Percentiles rank a stretch among this genome's conserved stretches.
Evolutionary conservation across 2,113 vertebrate genomes (phyloP).

Genomic region (Lipophrys pholis): DNA sequence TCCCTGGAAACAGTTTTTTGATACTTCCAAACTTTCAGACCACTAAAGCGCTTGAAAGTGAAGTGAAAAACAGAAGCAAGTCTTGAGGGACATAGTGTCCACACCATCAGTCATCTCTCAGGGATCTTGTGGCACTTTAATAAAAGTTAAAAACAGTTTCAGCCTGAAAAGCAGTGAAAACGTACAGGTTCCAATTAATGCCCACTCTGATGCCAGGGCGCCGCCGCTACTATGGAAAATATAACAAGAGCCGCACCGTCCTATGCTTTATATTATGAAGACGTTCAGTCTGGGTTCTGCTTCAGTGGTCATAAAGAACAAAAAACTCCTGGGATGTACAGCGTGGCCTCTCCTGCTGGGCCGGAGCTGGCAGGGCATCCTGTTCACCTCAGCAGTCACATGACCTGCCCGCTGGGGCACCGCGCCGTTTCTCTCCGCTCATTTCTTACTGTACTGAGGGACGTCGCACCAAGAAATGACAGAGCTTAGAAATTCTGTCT

Average conservation of each 20-base stretch:
- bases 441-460: background rate
- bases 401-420: background rate
- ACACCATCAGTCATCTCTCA: conserved; percentile 33
- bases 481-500: too few species aligned
- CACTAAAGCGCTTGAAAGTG: too few species aligned
- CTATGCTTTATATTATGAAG: conserved; percentile 17
- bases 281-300: conserved; percentile 11
- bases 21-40: too few species aligned
- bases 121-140: conserved; percentile 22
- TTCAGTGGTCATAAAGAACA: conserved; percentile 14
- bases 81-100: background rate
- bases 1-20: too few species aligned
- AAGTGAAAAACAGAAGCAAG: background rate
- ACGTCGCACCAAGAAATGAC: too few species aligned
- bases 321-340: background rate
- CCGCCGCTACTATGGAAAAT: conserved; percentile 11
- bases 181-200: conserved; percentile 11
- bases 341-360: background rate
- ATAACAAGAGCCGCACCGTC: background rate
- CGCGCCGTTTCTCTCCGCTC: background rate
- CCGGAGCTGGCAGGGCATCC: conserved; percentile 35
- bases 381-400: conserved; percentile 22
- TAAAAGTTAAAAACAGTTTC: conserved; percentile 23
- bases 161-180: conserved; percentile 18
- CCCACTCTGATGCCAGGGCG: background rate